Evolutionary conservation across 2,888 invertebrate species (phyloP), one percentile per base, ranked within the genome.

Genomic region (Scrobipalpa atriplicella): DNA sequence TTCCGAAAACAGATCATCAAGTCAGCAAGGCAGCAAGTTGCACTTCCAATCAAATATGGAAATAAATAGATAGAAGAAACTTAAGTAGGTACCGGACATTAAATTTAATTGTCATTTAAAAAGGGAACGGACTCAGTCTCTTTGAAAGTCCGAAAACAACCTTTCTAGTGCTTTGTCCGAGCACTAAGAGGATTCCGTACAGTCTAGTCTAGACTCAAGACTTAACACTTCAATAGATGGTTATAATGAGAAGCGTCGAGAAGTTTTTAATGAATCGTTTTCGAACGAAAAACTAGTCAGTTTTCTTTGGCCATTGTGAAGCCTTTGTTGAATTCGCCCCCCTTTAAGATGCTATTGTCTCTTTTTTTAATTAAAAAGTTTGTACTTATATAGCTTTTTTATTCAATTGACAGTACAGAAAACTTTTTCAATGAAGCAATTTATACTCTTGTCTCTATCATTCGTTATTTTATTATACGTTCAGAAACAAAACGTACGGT

Each of bases 221-320:
- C 69, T 67, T 69, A 67, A 67, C 67, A 69, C 67, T 67, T 76
- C 78, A 78, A 79, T 79, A 79, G 78, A 72, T 77, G 74, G 71
- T 73, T 74, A 79, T 81, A 83, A 83, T 81, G 79, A 78, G 76
- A 74, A 74, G 75, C 77, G 75, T 71, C 70, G 52, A 70, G 72
- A 78, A 81, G 75, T 79, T 81, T 78, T 78, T 82, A 82, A 83
- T 81, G 80, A 82, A 80, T 77, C 78, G 75, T 78, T 78, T 75
- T 74, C 67, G 73, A 74, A 73, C 71, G 72, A 73, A 75, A 76
- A 78, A 77, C 72, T 76, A 72, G 74, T 75, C 72, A 65, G 72
- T 74, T 73, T 76, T 77, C 75, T 74, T 74, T 72, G 67, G 70
- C 75, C 74, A 73, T 76, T 79, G 75, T 75, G 72, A 73, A 73